phyloP scores from a whole-genome alignment of 1,140 invertebrate genomes.

The Pemphigus obesinymphae region DNA sequence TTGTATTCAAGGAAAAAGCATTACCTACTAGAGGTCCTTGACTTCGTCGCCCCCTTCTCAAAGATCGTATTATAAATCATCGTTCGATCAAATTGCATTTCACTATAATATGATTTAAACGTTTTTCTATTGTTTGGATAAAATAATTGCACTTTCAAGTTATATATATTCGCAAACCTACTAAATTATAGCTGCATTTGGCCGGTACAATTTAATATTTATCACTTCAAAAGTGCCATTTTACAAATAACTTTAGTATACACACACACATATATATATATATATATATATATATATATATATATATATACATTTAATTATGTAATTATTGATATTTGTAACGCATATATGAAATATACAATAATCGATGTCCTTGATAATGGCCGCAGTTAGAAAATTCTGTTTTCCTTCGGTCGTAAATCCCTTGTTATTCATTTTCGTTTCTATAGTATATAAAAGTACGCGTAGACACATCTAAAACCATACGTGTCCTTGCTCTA shows the following conservation, averaged over 20 bases:
- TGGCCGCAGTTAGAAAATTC: neutral
- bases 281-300: neutral
- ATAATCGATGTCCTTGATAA: neutral
- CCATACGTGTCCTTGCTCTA: neutral
- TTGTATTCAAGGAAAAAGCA: slow-evolving; percentile 4
- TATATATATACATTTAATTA: too few species aligned
- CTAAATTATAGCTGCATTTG: too few species aligned
- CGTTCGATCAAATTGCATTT: neutral
- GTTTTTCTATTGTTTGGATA: neutral
- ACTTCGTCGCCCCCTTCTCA: neutral
- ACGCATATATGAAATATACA: too few species aligned
- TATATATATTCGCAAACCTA: too few species aligned
- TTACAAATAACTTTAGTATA: too few species aligned
- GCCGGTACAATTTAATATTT: too few species aligned
- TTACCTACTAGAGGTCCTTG: neutral
- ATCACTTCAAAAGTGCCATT: too few species aligned
- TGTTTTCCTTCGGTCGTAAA: neutral
- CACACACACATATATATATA: neutral
- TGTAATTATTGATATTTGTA: too few species aligned
- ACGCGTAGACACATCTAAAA: too few species aligned
- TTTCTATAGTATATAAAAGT: neutral
- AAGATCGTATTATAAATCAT: neutral
- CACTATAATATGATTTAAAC: neutral
- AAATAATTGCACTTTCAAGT: neutral
- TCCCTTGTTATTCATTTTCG: neutral